Percentiles rank a stretch among this genome's conserved stretches.
These are phyloP conservation scores for Papilio elwesi DNA, from an alignment of 2,888 invertebrate species.

Conservation along the genomic window DNA sequence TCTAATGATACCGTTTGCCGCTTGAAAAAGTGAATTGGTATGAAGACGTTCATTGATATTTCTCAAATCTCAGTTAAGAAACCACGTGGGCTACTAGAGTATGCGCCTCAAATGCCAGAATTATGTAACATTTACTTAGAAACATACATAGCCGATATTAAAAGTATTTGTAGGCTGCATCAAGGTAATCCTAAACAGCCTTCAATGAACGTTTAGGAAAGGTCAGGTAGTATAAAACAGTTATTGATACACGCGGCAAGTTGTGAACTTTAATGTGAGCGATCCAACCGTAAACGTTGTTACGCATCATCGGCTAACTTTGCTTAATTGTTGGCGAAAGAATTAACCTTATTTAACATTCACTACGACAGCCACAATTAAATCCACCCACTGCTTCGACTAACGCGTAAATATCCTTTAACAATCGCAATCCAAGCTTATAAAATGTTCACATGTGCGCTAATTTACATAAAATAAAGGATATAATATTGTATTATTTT, in stretches of 20 bases:
- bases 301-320: slow-evolving; percentile 65
- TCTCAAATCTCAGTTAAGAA: no score
- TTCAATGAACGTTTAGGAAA: slow-evolving; percentile 50
- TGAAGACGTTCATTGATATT: no score
- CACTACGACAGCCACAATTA: slow-evolving; percentile 22
- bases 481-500: slow-evolving; percentile 18
- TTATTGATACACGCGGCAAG: slow-evolving; percentile 55
- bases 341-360: slow-evolving; percentile 44
- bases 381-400: slow-evolving; percentile 28
- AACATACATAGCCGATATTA: no score
- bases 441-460: neutral
- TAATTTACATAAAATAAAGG: slow-evolving; percentile 31
- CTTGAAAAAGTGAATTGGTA: no score
- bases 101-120: no score
- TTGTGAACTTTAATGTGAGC: slow-evolving; percentile 67
- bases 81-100: no score
- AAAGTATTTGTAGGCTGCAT: neutral
- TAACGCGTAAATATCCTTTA: slow-evolving; percentile 24
- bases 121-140: no score
- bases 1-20: no score
- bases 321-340: slow-evolving; percentile 57
- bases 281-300: slow-evolving; percentile 62
- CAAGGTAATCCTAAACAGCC: slow-evolving; percentile 34
- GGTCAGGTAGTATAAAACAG: slow-evolving; percentile 57
- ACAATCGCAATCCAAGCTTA: slow-evolving; percentile 7